Evolutionary conservation across 2,888 invertebrate genomes (phyloP), one percentile per base, ranked within the genome.

Genomic region (Lasioglossum morio): DNA sequence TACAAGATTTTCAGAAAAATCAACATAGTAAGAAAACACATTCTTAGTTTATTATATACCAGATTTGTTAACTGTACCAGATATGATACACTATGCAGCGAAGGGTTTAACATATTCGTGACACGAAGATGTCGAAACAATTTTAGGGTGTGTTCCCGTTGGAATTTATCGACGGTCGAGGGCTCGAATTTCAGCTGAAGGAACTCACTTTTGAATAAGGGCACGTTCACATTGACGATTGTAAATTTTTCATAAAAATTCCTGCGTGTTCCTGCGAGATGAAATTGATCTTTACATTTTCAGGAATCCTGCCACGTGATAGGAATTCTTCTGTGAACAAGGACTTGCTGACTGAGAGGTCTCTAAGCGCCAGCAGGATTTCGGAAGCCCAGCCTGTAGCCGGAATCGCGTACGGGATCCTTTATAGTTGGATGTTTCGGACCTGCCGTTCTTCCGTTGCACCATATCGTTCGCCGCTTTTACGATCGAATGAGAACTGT

Each of bases 381-480:
- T 34, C 30, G 34, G 19, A 69, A 69, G 37, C 69, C 69, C 69
- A n/a, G 37, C 69, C 69, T 37, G 69, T 69, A 37, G 69, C n/a
- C 69, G 23, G 37, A 37, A 37, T 34, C 12, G 37, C 69, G 69
- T 37, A 37, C 4, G 19, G 37, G 10, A n/a, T 69, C 37, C 69
- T 37, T 23, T 37, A 37, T 40, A 8, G 23, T 23, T 23, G 23
- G 4, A 8, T 69, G 37, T 37, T 37, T 69, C 37, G 69, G 37
- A 12, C 12, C 69, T 10, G 69, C 4, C 23, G 69, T 69, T 69
- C n/a, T 69, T 40, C n/a, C 37, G 37, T 53, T 37, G 69, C 37
- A 69, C 69, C 30, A 16, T 43, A 30, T 30, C 66, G 66, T 48
- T 63, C 66, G 43, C 66, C 7, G 10, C 8, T 48, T 77, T 46